Conservation (phyloP, 2,888 invertebrate genomes). For the Callimorpha dominula region DNA sequence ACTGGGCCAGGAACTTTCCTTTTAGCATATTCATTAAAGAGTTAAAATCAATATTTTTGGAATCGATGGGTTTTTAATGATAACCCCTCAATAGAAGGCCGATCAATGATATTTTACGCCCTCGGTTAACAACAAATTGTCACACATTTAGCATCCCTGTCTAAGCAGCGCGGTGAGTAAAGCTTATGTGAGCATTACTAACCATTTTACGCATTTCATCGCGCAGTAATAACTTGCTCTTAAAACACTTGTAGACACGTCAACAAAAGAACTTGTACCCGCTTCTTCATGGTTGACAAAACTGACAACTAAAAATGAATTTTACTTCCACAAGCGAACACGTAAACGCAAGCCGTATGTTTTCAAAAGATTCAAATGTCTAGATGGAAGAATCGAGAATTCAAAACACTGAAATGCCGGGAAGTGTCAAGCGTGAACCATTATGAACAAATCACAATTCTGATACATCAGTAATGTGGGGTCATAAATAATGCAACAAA, state of each 20-base stretch:
- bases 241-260: background rate
- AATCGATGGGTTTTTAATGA: too few relatives aligned
- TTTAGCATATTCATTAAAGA: too few relatives aligned
- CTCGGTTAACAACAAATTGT: too few relatives aligned
- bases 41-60: too few relatives aligned
- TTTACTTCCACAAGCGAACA: background rate
- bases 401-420: constrained; percentile 40
- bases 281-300: background rate
- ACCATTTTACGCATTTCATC: too few relatives aligned
- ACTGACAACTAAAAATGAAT: background rate
- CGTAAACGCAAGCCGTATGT: constrained; percentile 22
- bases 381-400: constrained; percentile 42
- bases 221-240: background rate
- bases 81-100: too few relatives aligned
- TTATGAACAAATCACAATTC: constrained; percentile 40
- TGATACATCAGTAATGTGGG: constrained; percentile 41
- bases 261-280: background rate
- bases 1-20: too few relatives aligned
- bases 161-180: background rate
- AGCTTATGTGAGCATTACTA: background rate
- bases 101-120: too few relatives aligned
- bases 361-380: constrained; percentile 49
- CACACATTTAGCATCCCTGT: background rate
- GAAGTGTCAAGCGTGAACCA: constrained; percentile 40
- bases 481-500: constrained; percentile 46